Conservation (phyloP, 1,140 invertebrate genomes). For the Arctopsyche grandis region DNA sequence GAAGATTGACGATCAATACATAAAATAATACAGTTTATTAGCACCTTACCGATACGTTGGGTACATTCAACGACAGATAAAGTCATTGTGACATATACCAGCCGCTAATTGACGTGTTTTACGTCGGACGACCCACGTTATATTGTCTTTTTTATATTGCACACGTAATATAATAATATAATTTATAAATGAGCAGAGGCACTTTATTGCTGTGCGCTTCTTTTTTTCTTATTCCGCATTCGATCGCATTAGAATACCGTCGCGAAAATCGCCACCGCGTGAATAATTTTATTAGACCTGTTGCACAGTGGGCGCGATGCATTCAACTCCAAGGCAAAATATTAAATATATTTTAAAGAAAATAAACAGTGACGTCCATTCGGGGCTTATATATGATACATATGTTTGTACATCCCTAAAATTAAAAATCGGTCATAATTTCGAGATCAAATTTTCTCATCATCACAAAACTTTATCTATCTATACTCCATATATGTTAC, state of each 20-base stretch:
- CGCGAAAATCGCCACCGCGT: neutral
- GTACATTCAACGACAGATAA: neutral
- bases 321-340: too few relatives aligned
- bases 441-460: too few relatives aligned
- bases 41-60: neutral
- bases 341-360: too few relatives aligned
- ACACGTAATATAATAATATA: neutral
- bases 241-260: slow-evolving; percentile 3
- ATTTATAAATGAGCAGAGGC: neutral
- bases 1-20: too few relatives aligned
- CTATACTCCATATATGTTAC: too few relatives aligned
- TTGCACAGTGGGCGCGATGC: too few relatives aligned
- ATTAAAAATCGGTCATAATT: too few relatives aligned
- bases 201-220: neutral
- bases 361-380: too few relatives aligned
- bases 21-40: neutral
- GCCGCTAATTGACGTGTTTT: slow-evolving; percentile 17
- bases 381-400: too few relatives aligned
- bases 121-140: slow-evolving; percentile 19
- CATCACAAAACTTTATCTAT: too few relatives aligned
- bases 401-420: too few relatives aligned
- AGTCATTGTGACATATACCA: neutral
- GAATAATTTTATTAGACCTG: slow-evolving; percentile 17
- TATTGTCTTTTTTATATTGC: neutral
- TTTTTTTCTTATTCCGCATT: neutral